A percentile compares a stretch with the other conserved stretches of the same genome.
These are phyloP conservation scores for Paracentrotus lividus DNA, from an alignment of 53 echinoderm and acorn worm genomes.

Conservation along the genomic window DNA sequence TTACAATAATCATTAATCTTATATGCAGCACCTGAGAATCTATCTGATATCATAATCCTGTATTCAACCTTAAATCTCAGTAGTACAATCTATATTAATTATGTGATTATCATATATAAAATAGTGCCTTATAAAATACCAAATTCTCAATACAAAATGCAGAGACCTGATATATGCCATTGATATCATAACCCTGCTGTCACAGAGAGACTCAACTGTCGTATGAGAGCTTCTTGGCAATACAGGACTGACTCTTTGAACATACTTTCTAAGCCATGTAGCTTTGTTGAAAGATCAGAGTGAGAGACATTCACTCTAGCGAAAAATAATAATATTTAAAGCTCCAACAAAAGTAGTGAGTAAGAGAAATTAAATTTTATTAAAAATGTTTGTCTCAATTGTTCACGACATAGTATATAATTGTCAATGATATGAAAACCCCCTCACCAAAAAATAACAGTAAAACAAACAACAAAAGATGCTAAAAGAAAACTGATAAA, in stretches of 20 bases:
- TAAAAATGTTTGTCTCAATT: not conserved
- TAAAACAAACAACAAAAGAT: not conserved
- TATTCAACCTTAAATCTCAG: too few relatives aligned
- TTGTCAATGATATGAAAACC: too few relatives aligned
- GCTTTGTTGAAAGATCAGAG: constrained; percentile 94
- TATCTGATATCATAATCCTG: too few relatives aligned
- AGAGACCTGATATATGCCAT: constrained; percentile 56
- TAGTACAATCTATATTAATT: too few relatives aligned
- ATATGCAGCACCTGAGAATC: too few relatives aligned
- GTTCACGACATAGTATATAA: too few relatives aligned
- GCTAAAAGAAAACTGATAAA: not conserved
- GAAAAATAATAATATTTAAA: not conserved
- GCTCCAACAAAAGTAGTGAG: not conserved
- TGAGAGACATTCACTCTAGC: constrained; percentile 78
- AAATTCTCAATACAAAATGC: not conserved
- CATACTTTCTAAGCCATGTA: constrained; percentile 87
- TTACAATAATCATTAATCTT: too few relatives aligned
- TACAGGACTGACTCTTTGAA: constrained; percentile 71
- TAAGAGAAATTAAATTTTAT: not conserved
- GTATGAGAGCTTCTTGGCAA: constrained; percentile 81
- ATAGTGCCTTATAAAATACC: not conserved
- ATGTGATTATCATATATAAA: too few relatives aligned
- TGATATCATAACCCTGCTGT: constrained; percentile 73
- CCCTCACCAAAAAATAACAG: not conserved
- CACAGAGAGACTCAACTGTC: constrained; percentile 76